Evolutionary conservation across 2,888 invertebrate species (phyloP).

Genomic region (Aphidius colemani): DNA sequence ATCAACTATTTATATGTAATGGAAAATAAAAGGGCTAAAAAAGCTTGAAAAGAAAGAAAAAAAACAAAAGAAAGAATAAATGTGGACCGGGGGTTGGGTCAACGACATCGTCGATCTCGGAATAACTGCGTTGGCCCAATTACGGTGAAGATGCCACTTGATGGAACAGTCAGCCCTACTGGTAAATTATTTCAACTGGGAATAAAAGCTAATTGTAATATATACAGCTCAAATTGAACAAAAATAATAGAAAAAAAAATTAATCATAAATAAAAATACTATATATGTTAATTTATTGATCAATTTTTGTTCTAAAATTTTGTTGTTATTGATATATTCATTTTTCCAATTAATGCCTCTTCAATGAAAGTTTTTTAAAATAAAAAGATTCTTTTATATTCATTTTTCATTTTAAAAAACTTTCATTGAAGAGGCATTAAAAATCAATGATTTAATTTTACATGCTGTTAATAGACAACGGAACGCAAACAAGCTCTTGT

Average conservation of each 20-base stretch:
- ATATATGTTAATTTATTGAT: too few species aligned
- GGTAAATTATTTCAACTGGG: neutral
- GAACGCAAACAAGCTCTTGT: constrained; percentile 1
- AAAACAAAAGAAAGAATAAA: constrained; percentile 19
- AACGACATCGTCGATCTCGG: constrained; percentile 38
- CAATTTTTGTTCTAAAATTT: too few species aligned
- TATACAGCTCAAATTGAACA: neutral
- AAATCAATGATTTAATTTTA: constrained; percentile 4
- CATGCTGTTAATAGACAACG: neutral
- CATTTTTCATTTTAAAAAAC: too few species aligned
- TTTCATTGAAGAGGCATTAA: neutral
- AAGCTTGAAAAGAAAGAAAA: constrained; percentile 13
- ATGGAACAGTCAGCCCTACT: neutral
- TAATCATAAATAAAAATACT: too few species aligned
- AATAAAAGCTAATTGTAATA: neutral
- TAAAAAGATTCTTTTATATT: too few species aligned
- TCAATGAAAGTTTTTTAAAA: too few species aligned
- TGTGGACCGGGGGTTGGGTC: constrained; percentile 29
- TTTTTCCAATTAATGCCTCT: too few species aligned
- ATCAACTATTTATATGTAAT: neutral
- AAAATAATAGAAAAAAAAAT: neutral
- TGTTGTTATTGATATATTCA: too few species aligned
- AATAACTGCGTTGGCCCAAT: constrained; percentile 37
- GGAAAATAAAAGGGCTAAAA: neutral
- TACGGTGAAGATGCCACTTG: constrained; percentile 33